Base-by-base conservation (phyloP, 2,888 invertebrate species). In the Deilephila elpenor region DNA sequence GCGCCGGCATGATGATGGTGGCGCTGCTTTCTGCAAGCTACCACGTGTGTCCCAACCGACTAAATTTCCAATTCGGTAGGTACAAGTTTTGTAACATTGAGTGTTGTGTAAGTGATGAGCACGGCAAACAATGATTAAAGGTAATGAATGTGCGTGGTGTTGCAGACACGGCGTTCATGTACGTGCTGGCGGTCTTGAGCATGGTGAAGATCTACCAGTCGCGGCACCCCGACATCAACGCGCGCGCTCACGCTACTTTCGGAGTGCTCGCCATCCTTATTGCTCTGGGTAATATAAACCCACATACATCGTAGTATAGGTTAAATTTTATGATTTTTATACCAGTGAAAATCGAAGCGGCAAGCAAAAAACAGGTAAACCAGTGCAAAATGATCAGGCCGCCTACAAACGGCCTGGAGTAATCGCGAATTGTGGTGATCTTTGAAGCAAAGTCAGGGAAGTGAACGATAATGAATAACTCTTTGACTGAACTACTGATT, bases 161-260 rank as follows among this genome's bases (percentile, higher is more conserved):
- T 95, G 77, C 95, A 98, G 98, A 98, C 92, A 98, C 98, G 59
- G 97, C 98, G 83, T 98, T 98, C 89, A 98, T 98, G 98, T 98
- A 98, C 92, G 97, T 98, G 82, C 97, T 98, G 90, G 96, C 98
- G 11, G 97, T 98, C 82, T 93, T 98, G 75, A 96, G 96, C 85
- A 98, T 98, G 96, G 95, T 98, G 78, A 98, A 98, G 95, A 96
- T 98, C 84, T 98, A 98, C 92, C 98, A 98, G 92, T 96, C 96
- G 75, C 96, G 98, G 6, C 98, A 98, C 92, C 98, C 98, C 17
- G 98, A 98, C 91, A 97, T 98, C 83, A 98, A 97, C 90, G 98
- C 98, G 75, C 96, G 97, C 84, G 97, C 98, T 75, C 97, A 98
- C 91, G 96, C 97, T 44, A 96, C 97, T 37, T 97, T 98, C 91